Conservation (phyloP, 2,113 vertebrate species). For the Megatriorchis doriae region DNA sequence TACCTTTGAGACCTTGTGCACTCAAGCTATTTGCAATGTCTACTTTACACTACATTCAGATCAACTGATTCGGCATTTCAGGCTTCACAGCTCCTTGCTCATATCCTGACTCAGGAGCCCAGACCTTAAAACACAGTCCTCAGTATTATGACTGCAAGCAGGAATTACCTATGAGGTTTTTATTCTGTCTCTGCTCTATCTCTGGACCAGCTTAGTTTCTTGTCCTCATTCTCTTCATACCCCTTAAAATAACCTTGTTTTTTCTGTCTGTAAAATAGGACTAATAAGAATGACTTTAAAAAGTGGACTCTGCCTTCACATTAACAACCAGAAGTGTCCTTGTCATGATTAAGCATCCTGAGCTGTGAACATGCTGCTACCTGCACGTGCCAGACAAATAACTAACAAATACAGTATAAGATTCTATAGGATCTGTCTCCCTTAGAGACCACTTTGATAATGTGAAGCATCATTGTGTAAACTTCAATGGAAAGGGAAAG, state of each 20-base stretch:
- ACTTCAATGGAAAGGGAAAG: background rate
- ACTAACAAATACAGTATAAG: background rate
- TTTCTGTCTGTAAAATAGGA: background rate
- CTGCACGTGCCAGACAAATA: background rate
- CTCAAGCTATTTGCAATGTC: background rate
- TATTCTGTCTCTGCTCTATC: background rate
- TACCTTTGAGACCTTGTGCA: background rate
- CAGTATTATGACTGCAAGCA: background rate
- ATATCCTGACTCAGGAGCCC: background rate
- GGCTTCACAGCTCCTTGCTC: conserved; percentile 1
- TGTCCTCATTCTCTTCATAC: background rate
- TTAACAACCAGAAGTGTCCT: background rate
- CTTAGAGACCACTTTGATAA: background rate
- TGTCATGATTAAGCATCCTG: background rate
- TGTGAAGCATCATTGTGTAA: background rate
- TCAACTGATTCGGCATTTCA: background rate
- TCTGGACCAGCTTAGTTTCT: background rate
- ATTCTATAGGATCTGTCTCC: background rate
- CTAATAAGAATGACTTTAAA: background rate
- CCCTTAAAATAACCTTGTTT: background rate
- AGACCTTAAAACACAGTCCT: background rate
- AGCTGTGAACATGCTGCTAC: background rate
- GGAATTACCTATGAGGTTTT: background rate
- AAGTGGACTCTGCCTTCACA: background rate
- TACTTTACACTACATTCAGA: background rate